Conservation (phyloP, 2,797 vertebrate species). For the Syngnathus acus region DNA sequence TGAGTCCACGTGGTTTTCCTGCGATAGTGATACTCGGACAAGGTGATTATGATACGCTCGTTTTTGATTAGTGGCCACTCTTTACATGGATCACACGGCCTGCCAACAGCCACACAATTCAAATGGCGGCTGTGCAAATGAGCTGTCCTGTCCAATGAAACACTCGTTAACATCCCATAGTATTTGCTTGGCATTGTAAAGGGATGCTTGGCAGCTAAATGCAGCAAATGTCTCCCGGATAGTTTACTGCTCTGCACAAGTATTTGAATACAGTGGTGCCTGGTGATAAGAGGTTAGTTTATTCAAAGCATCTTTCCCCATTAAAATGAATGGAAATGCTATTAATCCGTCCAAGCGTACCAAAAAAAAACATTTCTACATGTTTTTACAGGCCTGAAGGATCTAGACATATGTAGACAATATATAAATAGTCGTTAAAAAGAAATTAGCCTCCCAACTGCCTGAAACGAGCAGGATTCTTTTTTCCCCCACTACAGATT, state of each 20-base stretch:
- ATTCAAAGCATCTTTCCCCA: not conserved
- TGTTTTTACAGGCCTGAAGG: not conserved
- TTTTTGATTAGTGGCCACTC: slow-evolving; percentile 47
- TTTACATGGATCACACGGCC: slow-evolving; percentile 22
- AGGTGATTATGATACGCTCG: slow-evolving; percentile 9
- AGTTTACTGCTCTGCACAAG: not conserved
- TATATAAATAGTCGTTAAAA: too few relatives aligned
- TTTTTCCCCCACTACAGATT: not conserved
- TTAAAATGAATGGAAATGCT: not conserved
- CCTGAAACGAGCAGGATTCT: too few relatives aligned
- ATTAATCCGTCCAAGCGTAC: too few relatives aligned
- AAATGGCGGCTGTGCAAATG: slow-evolving; percentile 39
- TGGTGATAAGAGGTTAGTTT: not conserved
- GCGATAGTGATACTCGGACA: too few relatives aligned
- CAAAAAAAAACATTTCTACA: too few relatives aligned
- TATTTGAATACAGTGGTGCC: not conserved
- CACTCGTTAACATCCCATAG: slow-evolving; percentile 23
- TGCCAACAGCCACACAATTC: slow-evolving; percentile 42
- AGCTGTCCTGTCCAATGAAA: slow-evolving; percentile 21
- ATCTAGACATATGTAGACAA: not conserved
- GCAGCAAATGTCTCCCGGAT: not conserved
- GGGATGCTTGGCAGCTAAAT: not conserved
- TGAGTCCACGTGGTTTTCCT: slow-evolving; percentile 59
- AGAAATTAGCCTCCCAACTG: too few relatives aligned
- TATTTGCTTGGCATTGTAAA: slow-evolving; percentile 1